Evolutionary conservation across 2,888 invertebrate species (phyloP).

Genomic region (Leptogaster cylindrica): DNA sequence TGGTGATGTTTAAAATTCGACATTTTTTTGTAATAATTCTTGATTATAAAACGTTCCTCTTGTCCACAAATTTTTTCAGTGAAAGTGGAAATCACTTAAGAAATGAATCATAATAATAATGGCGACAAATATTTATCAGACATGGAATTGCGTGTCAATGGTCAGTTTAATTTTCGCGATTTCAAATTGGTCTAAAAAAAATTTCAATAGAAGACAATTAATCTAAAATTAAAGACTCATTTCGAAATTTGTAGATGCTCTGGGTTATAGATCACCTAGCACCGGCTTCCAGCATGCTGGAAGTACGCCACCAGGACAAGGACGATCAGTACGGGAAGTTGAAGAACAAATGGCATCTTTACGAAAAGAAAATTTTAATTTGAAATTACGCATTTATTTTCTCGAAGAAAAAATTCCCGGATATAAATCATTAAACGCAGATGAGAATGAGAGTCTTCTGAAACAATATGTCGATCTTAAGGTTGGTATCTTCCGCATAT

Average conservation of each 20-base stretch:
- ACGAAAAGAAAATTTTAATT: slow-evolving; percentile 90
- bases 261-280: slow-evolving; percentile 55
- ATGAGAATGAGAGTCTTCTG: slow-evolving; percentile 57
- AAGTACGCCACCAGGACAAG: slow-evolving; percentile 63
- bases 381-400: slow-evolving; percentile 89
- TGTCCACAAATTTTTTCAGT: no score
- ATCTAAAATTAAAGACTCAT: neutral
- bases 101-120: no score
- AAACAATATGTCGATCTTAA: slow-evolving; percentile 73
- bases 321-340: slow-evolving; percentile 85
- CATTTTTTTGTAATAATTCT: no score
- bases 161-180: no score
- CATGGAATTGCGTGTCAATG: no score
- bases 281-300: slow-evolving; percentile 52
- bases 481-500: no score
- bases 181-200: no score
- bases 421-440: slow-evolving; percentile 58
- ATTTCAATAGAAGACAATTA: no score
- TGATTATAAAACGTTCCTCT: no score
- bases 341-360: slow-evolving; percentile 84
- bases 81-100: no score
- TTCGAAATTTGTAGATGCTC: slow-evolving; percentile 50
- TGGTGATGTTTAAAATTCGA: no score
- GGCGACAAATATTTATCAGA: no score
- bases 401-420: slow-evolving; percentile 76